Percentiles rank a stretch among this genome's conserved stretches.
phyloP scores from a whole-genome alignment of 2,888 invertebrate genomes.

The Tillus elongatus region DNA sequence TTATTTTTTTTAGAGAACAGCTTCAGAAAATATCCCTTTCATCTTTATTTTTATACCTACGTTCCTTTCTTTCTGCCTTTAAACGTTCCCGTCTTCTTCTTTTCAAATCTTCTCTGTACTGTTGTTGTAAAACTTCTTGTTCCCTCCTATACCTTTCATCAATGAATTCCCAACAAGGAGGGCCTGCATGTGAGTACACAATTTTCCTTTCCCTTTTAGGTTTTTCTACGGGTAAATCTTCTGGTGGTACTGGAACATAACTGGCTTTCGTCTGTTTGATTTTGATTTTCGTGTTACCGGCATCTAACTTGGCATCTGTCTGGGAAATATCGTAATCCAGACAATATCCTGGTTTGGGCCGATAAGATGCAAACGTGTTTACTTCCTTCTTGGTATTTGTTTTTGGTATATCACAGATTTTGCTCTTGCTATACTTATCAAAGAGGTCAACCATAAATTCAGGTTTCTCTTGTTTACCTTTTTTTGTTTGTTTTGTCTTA shows the following conservation, averaged over 20 bases:
- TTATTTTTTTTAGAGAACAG: background rate
- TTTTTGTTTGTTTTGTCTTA: background rate
- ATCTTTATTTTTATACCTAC: conserved; percentile 1
- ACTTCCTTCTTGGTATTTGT: conserved; percentile 7
- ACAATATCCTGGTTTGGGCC: conserved; percentile 7
- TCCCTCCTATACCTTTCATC: conserved; percentile 28
- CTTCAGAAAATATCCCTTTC: background rate
- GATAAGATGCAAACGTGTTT: background rate
- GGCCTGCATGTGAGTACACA: conserved; percentile 20
- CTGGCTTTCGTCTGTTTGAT: conserved; percentile 15
- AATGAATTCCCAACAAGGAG: conserved; percentile 29
- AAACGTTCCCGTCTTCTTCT: conserved; percentile 4
- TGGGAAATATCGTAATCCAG: conserved; percentile 19
- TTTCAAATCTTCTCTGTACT: conserved; percentile 15
- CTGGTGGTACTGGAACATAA: conserved; percentile 12
- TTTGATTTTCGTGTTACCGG: conserved; percentile 17
- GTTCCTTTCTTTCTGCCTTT: background rate
- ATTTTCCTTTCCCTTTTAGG: background rate
- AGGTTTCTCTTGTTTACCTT: background rate
- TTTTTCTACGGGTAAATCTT: background rate
- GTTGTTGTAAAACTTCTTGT: conserved; percentile 19
- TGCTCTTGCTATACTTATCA: background rate
- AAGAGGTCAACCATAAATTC: background rate
- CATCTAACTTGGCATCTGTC: conserved; percentile 19
- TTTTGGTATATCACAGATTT: conserved; percentile 9